Percentiles rank a stretch among this genome's conserved stretches.
These are phyloP conservation scores for Cyclophora punctaria DNA, from an alignment of 2,888 invertebrate species.

Conservation along the genomic window DNA sequence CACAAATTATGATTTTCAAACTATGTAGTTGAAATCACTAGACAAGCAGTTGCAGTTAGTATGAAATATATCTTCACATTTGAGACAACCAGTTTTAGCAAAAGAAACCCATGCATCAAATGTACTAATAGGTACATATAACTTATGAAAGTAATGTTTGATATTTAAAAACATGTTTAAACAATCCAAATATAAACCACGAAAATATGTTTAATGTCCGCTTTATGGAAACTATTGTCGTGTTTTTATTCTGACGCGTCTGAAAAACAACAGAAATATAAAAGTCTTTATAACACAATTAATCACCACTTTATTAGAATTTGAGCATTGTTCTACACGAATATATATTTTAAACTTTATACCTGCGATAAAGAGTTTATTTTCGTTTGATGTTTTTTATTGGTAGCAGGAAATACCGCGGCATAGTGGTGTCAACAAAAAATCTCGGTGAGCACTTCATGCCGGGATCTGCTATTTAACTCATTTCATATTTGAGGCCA, in stretches of 20 bases:
- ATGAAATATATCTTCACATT: too few relatives aligned
- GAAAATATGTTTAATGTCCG: slow-evolving; percentile 32
- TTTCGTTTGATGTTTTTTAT: slow-evolving; percentile 23
- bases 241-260: slow-evolving; percentile 53
- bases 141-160: too few relatives aligned
- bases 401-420: slow-evolving; percentile 69
- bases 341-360: slow-evolving; percentile 25
- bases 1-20: too few relatives aligned
- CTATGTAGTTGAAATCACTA: too few relatives aligned
- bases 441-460: slow-evolving; percentile 66
- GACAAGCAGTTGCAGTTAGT: too few relatives aligned
- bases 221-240: slow-evolving; percentile 43
- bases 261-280: slow-evolving; percentile 63
- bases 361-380: slow-evolving; percentile 15
- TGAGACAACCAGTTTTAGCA: too few relatives aligned
- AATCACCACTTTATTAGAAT: slow-evolving; percentile 60
- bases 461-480: slow-evolving; percentile 69
- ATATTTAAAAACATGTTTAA: slow-evolving; percentile 5
- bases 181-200: slow-evolving; percentile 21
- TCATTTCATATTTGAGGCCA: slow-evolving; percentile 68
- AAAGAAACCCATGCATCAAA: too few relatives aligned
- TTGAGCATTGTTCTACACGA: slow-evolving; percentile 22
- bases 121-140: too few relatives aligned
- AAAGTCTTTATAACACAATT: slow-evolving; percentile 68
- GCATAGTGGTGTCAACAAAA: slow-evolving; percentile 63